Base-by-base conservation (phyloP, 1,140 invertebrate genomes). In the Drosophila hydei region DNA sequence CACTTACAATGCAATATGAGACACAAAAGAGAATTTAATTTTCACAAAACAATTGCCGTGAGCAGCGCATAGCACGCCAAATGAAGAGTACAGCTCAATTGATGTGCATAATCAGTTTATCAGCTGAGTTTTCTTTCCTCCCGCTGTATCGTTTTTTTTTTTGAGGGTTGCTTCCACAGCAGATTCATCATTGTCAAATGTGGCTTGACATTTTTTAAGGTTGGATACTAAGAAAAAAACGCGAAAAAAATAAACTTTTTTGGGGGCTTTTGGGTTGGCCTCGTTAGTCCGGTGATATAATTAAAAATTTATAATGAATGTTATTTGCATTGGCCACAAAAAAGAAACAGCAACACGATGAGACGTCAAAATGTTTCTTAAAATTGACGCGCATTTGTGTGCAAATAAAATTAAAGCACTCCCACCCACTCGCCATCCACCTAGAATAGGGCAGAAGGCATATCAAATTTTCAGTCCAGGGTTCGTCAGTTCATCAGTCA, bases 231-330 rank as follows among this genome's bases (percentile, higher is more conserved):
- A 9, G 30, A 33, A 40, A 27, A 67, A 43, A 60, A 50, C 25
- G 19, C 12, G 80, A 72, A 83, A 84, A 76, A 70, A 58, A 70
- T 71, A 85, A 85, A 62, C 83, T 87, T 80, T 75, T 78, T 79
- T 16, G 48, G 56, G 75, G 19, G 25, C 45, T 67, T 74, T 68
- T 50, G 27, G 40, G 16, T 48, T 61, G 50, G 54, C 52, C 52
- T 70, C 69, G 75, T 61, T 65, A 30, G 62, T 62, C 64, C 21
- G 65, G 64, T 60, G 79, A 70, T 69, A 89, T 89, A 90, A 90
- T 90, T 90, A 90, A 76, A 90, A 90, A 90, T 90, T 90, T 88
- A 90, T 90, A 90, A 90, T 90, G 87, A 90, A 90, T 90, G 90
- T 90, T 90, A 90, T 90, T 90, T 90, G 74, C 81, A 77, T 79